Base-by-base conservation (phyloP, 2,797 vertebrate species). In the Rallus crepitans region DNA sequence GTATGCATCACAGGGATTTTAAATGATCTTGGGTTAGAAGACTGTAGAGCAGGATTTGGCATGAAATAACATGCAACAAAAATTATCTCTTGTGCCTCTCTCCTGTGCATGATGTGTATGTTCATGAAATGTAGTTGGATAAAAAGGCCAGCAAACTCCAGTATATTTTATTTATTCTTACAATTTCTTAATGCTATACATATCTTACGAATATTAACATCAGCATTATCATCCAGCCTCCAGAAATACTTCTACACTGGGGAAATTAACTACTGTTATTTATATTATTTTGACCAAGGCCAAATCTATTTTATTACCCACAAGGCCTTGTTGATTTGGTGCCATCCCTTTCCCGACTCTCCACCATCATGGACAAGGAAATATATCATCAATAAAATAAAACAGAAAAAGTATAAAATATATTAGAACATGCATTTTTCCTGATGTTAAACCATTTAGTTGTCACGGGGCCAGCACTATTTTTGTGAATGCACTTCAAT, bases 321-420 rank as follows among this genome's bases (percentile, higher is more conserved):
- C 10, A 52, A 61, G 15, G 9, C 3, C 15, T 45, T 24, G 3
- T 18, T 48, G n/a, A 42, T 27, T 42, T 68, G 19, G 4, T 75
- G 25, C 8, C 24, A 48, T 53, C 16, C 4, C 6, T 77, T 91
- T 73, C 5, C 61, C 12, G 61, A 4, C 4, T 73, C 19, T 70
- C 7, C 0, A 6, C 3, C 8, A 12, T 27, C 42, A 45, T 45
- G 8, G 1, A 55, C 19, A 33, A 7, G 57, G 37, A 24, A 5
- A 8, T 64, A 65, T 19, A 15, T 33, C 40, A 45, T 17, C 3
- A 71, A 88, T 37, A 50, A 59, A 83, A 71, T 35, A 30, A 75
- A 71, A 60, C 10, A 20, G 17, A 40, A 48, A 1, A 28, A 30
- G 3, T 14, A 40, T 30, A 6, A 66, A 81, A 70, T 53, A 19